A percentile compares a stretch with the other conserved stretches of the same genome.
Evolutionary conservation across 2,797 vertebrate genomes (phyloP).

Genomic region (Leptodactylus fallax): DNA sequence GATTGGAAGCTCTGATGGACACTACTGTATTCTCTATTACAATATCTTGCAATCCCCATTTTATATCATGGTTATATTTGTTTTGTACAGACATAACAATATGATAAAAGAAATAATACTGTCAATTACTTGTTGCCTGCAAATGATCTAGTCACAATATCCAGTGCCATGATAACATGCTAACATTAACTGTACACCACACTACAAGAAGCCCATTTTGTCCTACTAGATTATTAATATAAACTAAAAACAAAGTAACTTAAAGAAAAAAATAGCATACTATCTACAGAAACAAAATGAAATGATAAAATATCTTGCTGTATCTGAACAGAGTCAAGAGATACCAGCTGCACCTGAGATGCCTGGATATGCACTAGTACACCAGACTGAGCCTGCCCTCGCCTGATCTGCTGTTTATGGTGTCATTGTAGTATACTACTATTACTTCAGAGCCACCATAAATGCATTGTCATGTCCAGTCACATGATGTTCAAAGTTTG

Average conservation of each 20-base stretch:
- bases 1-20: no score
- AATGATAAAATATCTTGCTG: not conserved
- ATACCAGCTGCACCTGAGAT: not conserved
- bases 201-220: no score
- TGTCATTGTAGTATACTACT: not conserved
- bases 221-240: no score
- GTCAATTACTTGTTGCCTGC: not conserved
- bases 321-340: not conserved
- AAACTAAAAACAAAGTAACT: no score
- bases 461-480: conserved; percentile 34
- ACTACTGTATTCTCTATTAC: no score
- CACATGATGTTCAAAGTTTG: conserved; percentile 1
- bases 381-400: not conserved
- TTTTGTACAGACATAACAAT: not conserved
- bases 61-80: no score
- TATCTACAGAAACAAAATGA: not conserved
- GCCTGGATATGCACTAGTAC: not conserved
- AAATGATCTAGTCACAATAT: not conserved
- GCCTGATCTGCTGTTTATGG: conserved; percentile 16
- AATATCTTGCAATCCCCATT: no score
- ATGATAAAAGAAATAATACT: not conserved
- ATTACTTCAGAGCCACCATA: not conserved
- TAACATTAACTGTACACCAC: not conserved
- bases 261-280: no score
- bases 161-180: not conserved